Evolutionary conservation across 2,888 invertebrate genomes (phyloP), one percentile per base, ranked within the genome.

Genomic region (Drosophila colorata): DNA sequence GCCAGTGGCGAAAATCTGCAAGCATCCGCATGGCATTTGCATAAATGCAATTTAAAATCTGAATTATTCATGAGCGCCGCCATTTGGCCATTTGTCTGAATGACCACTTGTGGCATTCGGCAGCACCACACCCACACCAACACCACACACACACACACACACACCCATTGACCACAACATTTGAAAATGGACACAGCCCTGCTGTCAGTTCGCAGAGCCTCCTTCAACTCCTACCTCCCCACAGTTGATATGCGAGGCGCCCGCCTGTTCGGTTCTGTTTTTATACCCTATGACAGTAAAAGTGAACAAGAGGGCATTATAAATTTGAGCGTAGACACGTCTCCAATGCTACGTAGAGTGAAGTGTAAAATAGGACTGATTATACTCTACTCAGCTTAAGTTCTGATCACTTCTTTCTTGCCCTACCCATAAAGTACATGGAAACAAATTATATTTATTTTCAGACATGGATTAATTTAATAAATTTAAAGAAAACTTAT

Each of bases 31-130:
- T 66, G 70, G 58, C 87, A 86, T 86, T 86, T 86, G 89, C 85
- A 86, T 86, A 86, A 86, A 86, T 86, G 85, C 89, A 86, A 86
- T 86, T 86, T 86, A 89, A 86, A 86, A 86, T 79, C 86, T 86
- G 89, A 89, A 86, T 86, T 86, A 86, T 86, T 86, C 85, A 86
- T 86, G 89, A 86, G 86, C 68, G 59, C 66, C 87, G 78, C 89
- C 84, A 88, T 85, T 85, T 89, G 85, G 89, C 89, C 88, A 85
- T 85, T 85, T 85, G 84, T 88, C 89, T 85, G 84, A 88, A 88
- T 87, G 85, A 85, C 85, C 85, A 85, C 85, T 85, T 85, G 85
- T 85, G 85, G 85, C 89, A 89, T 85, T 81, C 75, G 74, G 51
- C 59, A 43, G 60, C 68, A 31, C 18, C 37, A 8, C 14, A 46